Evolutionary conservation across 1,140 invertebrate species (phyloP).

Genomic region (Drosophila fuyamai): DNA sequence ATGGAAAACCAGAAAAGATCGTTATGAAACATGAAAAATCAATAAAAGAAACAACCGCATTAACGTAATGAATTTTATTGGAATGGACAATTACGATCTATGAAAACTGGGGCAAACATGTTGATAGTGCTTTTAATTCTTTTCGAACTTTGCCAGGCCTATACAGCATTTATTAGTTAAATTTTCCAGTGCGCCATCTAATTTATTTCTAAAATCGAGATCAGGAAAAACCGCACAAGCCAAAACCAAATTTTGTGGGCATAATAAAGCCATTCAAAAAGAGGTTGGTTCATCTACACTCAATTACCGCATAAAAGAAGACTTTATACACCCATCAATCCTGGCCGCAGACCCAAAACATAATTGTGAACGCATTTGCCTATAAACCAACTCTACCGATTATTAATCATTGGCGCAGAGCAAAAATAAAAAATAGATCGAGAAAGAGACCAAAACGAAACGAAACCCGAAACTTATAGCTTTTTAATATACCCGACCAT

Average conservation of each 20-base stretch:
- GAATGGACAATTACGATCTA: too few species aligned
- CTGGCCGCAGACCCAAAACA: conserved; percentile 55
- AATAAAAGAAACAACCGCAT: conserved; percentile 77
- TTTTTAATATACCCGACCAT: conserved; percentile 72
- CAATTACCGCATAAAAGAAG: conserved; percentile 80
- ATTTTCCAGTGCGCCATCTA: not conserved
- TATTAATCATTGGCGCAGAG: conserved; percentile 70
- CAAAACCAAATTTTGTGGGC: conserved; percentile 36
- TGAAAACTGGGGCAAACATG: not conserved
- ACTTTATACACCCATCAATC: conserved; percentile 81
- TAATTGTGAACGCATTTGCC: conserved; percentile 75
- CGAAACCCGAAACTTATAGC: conserved; percentile 66
- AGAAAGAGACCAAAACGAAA: conserved; percentile 28
- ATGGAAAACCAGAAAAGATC: conserved; percentile 56
- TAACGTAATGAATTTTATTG: not conserved
- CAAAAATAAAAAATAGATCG: conserved; percentile 20
- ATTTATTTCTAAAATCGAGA: not conserved
- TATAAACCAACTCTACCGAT: conserved; percentile 50
- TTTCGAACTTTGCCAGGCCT: not conserved
- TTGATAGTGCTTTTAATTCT: not conserved
- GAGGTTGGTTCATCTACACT: conserved; percentile 55
- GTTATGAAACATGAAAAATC: conserved; percentile 73
- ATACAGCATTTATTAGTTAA: not conserved
- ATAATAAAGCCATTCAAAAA: conserved; percentile 74
- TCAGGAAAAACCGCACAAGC: conserved; percentile 31